These are phyloP conservation scores for Psittacara wagleri DNA, from an alignment of 2,113 vertebrate species.

Conservation along the genomic window DNA sequence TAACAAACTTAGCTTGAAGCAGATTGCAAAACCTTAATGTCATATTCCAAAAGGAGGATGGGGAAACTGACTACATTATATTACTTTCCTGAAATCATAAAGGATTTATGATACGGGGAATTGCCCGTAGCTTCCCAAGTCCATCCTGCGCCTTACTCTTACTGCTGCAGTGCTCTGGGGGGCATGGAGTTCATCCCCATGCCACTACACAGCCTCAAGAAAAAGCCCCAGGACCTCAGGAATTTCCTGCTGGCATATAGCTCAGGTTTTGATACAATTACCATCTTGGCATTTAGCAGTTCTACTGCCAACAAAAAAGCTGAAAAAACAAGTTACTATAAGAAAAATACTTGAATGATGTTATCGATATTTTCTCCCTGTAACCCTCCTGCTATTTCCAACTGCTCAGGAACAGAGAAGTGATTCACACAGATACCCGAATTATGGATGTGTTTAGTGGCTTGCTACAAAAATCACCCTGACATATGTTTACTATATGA, in stretches of 20 bases:
- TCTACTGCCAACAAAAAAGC: background rate
- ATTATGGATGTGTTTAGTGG: background rate
- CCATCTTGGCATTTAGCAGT: background rate
- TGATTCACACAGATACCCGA: background rate
- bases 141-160: background rate
- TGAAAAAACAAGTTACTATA: fast-evolving
- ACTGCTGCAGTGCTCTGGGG: fast-evolving
- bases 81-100: background rate
- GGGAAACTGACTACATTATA: background rate
- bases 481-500: background rate
- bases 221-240: background rate
- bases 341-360: background rate
- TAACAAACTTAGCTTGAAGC: background rate
- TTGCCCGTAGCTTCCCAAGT: background rate
- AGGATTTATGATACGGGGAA: background rate
- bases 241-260: background rate
- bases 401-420: background rate
- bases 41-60: background rate
- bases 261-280: background rate
- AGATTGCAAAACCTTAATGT: background rate
- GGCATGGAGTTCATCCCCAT: background rate
- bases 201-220: background rate
- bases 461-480: background rate
- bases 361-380: background rate
- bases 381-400: background rate